A percentile compares a stretch with the other conserved stretches of the same genome.
phyloP scores from a whole-genome alignment of 2,113 vertebrate genomes.

The Natator depressus region DNA sequence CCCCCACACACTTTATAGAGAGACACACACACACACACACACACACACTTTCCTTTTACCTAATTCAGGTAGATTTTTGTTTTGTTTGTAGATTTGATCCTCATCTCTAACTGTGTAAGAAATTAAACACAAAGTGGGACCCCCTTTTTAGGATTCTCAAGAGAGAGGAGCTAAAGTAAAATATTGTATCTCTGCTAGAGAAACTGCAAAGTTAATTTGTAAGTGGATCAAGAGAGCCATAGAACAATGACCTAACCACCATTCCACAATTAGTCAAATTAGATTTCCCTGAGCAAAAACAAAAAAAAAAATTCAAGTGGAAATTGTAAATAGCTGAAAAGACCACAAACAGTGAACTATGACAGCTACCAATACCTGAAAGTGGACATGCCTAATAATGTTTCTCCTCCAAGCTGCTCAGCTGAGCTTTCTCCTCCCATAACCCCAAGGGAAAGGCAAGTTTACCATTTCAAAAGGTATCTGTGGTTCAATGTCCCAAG shows the following conservation, averaged over 20 bases:
- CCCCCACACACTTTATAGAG: not conserved
- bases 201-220: not conserved
- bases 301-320: not conserved
- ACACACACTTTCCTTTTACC: not conserved
- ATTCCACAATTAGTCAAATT: not conserved
- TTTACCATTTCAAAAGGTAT: not conserved
- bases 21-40: not conserved
- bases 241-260: not conserved
- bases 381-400: not conserved
- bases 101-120: not conserved
- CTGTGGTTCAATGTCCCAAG: not conserved
- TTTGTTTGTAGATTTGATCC: not conserved
- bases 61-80: accelerated
- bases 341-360: not conserved
- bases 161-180: not conserved
- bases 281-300: not conserved
- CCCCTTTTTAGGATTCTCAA: not conserved
- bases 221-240: not conserved
- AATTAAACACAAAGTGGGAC: not conserved
- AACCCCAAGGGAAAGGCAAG: not conserved
- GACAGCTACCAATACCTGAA: not conserved
- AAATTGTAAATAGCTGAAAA: not conserved
- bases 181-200: not conserved
- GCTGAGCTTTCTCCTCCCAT: not conserved
- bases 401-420: not conserved